These are phyloP conservation scores for Amphibalanus amphitrite DNA, from an alignment of 1,140 invertebrate genomes.

Conservation along the genomic window DNA sequence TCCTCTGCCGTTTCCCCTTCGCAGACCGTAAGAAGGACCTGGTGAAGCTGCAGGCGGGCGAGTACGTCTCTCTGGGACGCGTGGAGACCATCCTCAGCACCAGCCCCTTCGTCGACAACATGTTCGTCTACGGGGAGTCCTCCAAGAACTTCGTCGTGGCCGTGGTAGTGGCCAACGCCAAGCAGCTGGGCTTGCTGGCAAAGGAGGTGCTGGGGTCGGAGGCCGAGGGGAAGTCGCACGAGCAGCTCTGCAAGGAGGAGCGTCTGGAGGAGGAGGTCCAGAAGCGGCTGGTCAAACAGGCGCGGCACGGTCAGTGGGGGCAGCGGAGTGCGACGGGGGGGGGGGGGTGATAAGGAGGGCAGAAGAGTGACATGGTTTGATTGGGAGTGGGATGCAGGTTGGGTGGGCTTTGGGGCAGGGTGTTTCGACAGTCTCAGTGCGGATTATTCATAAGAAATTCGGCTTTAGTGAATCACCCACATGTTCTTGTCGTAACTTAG, in stretches of 20 bases:
- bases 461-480: too few species aligned
- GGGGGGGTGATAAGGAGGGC: too few species aligned
- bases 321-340: too few species aligned
- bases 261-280: not conserved
- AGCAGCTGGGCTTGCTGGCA: constrained; percentile 15
- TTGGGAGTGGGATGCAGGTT: too few species aligned
- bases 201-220: constrained; percentile 8
- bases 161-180: constrained; percentile 66
- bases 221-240: not conserved
- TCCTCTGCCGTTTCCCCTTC: constrained; percentile 17
- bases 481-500: too few species aligned
- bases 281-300: not conserved
- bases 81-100: constrained; percentile 73
- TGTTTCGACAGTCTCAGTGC: too few species aligned
- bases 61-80: constrained; percentile 88
- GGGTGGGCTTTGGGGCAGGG: too few species aligned
- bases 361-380: too few species aligned
- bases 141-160: constrained; percentile 71
- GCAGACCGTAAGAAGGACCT: constrained; percentile 94
- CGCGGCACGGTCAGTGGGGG: not conserved
- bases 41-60: constrained; percentile 90
- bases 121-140: constrained; percentile 82
- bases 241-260: constrained; percentile 4
- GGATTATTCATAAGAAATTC: too few species aligned
- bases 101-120: constrained; percentile 86